These are phyloP conservation scores for Microplitis deprimator DNA, from an alignment of 2,888 invertebrate genomes.

Conservation along the genomic window DNA sequence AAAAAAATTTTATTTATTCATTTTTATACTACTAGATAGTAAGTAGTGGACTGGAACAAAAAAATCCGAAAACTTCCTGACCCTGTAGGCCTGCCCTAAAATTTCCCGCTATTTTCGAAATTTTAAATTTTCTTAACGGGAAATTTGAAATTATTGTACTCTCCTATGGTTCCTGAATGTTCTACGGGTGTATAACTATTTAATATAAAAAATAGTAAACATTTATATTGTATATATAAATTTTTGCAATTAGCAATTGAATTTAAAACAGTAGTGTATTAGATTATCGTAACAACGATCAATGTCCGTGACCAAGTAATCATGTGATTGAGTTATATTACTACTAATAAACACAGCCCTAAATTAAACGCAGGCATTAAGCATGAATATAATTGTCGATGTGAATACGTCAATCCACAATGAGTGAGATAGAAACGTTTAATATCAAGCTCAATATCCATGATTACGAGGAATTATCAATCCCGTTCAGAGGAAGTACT, in stretches of 20 bases:
- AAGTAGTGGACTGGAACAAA: no score
- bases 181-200: no score
- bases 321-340: background rate
- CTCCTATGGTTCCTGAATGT: no score
- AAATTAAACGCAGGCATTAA: background rate
- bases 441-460: conserved; percentile 5
- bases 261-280: background rate
- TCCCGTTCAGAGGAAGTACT: background rate
- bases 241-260: background rate
- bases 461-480: conserved; percentile 6
- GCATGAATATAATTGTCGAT: conserved; percentile 4
- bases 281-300: background rate
- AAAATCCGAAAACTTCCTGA: no score
- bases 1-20: no score
- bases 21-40: no score
- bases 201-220: no score
- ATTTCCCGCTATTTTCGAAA: no score
- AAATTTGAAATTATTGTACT: no score
- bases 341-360: conserved; percentile 2
- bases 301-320: background rate
- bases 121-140: no score
- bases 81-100: no score
- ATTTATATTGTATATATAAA: background rate
- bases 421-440: background rate
- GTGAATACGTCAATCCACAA: background rate